Conservation (phyloP, 2,113 vertebrate genomes). For the Phylloscopus trochilus region DNA sequence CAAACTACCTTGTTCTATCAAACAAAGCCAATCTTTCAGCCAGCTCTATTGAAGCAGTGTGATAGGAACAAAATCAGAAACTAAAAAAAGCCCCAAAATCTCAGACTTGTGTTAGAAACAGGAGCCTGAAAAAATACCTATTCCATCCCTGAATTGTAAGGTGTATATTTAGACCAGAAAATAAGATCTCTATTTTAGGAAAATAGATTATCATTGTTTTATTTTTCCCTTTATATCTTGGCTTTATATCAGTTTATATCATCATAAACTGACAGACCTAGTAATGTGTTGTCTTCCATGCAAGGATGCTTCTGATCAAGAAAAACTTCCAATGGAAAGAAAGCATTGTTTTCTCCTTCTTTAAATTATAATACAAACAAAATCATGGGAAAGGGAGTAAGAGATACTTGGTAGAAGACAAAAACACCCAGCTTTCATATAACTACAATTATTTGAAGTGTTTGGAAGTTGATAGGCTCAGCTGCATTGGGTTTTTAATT, state of each 20-base stretch:
- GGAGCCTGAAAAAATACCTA: neutral
- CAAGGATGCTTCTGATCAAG: neutral
- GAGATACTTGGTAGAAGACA: neutral
- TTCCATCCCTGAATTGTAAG: neutral
- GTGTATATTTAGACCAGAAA: neutral
- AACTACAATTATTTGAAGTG: neutral
- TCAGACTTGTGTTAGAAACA: neutral
- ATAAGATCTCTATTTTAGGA: neutral
- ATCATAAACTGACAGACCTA: neutral
- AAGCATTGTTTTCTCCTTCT: neutral
- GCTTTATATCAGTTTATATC: neutral
- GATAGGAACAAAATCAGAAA: neutral
- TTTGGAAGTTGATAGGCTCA: neutral
- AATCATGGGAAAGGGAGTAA: neutral
- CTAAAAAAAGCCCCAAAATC: neutral
- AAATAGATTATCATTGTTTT: neutral
- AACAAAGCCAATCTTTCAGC: neutral
- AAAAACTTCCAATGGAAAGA: neutral
- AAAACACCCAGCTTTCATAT: fast-evolving
- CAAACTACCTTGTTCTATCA: neutral
- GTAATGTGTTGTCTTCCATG: neutral
- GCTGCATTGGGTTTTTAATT: neutral
- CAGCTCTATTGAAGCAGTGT: neutral
- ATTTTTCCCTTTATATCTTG: neutral
- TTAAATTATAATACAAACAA: neutral